A percentile compares a stretch with the other conserved stretches of the same genome.
Evolutionary conservation across 1,140 invertebrate genomes (phyloP).

Genomic region (Polypedilum vanderplanki): DNA sequence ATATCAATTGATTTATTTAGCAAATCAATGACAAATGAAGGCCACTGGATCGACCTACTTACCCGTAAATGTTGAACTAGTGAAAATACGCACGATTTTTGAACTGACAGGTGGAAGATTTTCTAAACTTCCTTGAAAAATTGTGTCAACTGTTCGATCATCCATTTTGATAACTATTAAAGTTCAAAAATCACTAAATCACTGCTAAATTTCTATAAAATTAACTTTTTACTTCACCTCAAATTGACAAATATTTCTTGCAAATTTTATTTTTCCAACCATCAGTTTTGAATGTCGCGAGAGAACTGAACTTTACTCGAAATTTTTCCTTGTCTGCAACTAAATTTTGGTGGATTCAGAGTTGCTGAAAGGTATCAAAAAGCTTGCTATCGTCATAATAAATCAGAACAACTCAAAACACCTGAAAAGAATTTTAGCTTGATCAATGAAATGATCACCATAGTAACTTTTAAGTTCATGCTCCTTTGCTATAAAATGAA

Average conservation of each 20-base stretch:
- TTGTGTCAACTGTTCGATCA: constrained; percentile 79
- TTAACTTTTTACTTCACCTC: background rate
- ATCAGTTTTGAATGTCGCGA: no score
- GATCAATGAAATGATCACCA: background rate
- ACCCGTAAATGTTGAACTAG: constrained; percentile 98
- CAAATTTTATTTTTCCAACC: background rate
- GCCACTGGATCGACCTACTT: constrained; percentile 34
- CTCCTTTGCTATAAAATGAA: no score
- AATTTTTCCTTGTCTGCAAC: background rate
- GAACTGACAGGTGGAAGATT: constrained; percentile 90
- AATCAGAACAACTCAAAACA: background rate
- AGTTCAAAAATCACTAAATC: background rate
- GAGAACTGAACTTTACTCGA: background rate
- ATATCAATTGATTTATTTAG: background rate
- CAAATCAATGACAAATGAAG: background rate
- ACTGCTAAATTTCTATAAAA: background rate
- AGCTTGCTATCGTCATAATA: no score
- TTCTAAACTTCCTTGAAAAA: constrained; percentile 83
- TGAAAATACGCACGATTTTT: constrained; percentile 97
- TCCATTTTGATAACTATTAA: constrained; percentile 59
- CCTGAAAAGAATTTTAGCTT: background rate
- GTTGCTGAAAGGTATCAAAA: no score
- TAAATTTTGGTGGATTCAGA: no score
- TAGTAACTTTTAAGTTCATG: no score
- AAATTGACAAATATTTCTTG: background rate